Conservation (phyloP, 2,888 invertebrate genomes). For the Drosophila helvetica region DNA sequence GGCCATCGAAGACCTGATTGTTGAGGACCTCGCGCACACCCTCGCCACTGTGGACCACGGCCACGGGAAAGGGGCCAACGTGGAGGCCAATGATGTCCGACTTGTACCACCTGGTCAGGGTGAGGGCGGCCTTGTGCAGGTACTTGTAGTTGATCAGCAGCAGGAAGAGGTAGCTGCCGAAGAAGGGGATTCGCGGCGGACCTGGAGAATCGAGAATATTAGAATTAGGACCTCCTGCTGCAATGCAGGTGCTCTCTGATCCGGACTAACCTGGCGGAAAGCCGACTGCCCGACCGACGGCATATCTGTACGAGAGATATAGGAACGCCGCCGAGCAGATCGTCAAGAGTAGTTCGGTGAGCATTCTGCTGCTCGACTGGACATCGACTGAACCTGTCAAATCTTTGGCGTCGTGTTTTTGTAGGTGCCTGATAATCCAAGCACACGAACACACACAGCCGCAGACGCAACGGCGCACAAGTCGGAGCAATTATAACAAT, state of each 20-base stretch:
- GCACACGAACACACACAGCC: slow-evolving; percentile 9
- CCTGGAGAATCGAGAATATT: slow-evolving; percentile 83
- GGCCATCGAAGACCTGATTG: slow-evolving; percentile 87
- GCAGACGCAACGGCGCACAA: slow-evolving; percentile 15
- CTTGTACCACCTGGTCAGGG: slow-evolving; percentile 86
- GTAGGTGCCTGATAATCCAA: slow-evolving; percentile 33
- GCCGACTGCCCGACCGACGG: slow-evolving; percentile 84
- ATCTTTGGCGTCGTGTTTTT: slow-evolving; percentile 29
- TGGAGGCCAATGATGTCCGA: slow-evolving; percentile 86
- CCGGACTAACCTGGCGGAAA: slow-evolving; percentile 86
- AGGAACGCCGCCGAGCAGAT: slow-evolving; percentile 81
- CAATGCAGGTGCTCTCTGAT: neutral
- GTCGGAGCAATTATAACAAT: slow-evolving; percentile 28
- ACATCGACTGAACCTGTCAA: slow-evolving; percentile 40
- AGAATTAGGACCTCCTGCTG: slow-evolving; percentile 7
- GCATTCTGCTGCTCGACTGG: slow-evolving; percentile 62
- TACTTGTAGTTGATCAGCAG: slow-evolving; percentile 85
- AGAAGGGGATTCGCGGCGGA: slow-evolving; percentile 87
- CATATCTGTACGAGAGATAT: slow-evolving; percentile 82
- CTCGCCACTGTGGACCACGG: slow-evolving; percentile 85
- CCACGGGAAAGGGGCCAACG: slow-evolving; percentile 84
- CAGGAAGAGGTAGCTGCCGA: slow-evolving; percentile 87
- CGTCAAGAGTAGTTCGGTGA: slow-evolving; percentile 80
- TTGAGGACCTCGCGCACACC: slow-evolving; percentile 86
- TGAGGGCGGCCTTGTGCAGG: slow-evolving; percentile 85